These are phyloP conservation scores for Ciona savignyi DNA, from an alignment of 23 tunicate species.

Conservation along the genomic window DNA sequence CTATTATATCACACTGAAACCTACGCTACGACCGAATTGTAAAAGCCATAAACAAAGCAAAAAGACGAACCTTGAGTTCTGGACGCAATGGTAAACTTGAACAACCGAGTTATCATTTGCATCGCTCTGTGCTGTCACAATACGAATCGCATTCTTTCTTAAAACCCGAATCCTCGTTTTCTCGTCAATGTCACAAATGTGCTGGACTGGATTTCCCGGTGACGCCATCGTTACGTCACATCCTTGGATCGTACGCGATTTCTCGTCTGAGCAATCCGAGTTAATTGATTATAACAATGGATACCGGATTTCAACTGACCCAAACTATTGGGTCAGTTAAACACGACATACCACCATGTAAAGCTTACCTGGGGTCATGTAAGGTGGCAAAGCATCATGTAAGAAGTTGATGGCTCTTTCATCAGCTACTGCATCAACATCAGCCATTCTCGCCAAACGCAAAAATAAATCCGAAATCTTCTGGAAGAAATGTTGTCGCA, in stretches of 20 bases:
- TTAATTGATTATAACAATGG: not conserved
- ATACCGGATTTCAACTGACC: not conserved
- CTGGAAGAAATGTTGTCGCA: conserved; percentile 21
- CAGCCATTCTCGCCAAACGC: conserved; percentile 44
- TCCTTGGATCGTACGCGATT: conserved; percentile 46
- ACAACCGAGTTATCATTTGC: conserved; percentile 20
- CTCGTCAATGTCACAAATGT: conserved; percentile 35
- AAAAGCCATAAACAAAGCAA: too few species aligned
- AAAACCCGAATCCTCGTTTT: conserved; percentile 55
- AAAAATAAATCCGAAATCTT: conserved; percentile 41
- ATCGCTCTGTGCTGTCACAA: conserved; percentile 13
- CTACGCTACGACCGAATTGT: too few species aligned
- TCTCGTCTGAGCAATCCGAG: conserved; percentile 39
- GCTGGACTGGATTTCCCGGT: conserved; percentile 36
- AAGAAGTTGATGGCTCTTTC: conserved; percentile 29
- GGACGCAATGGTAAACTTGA: conserved; percentile 56
- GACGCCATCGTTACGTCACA: conserved; percentile 36
- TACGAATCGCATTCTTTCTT: conserved; percentile 67
- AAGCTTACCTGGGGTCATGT: conserved; percentile 37
- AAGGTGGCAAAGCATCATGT: conserved; percentile 86
- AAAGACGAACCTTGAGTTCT: conserved; percentile 73
- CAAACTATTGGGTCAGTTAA: too few species aligned
- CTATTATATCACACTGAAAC: too few species aligned
- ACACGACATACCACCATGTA: not conserved
- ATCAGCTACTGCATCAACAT: conserved; percentile 83